Conservation (phyloP, 2,797 vertebrate genomes). For the Tragopan temminckii region DNA sequence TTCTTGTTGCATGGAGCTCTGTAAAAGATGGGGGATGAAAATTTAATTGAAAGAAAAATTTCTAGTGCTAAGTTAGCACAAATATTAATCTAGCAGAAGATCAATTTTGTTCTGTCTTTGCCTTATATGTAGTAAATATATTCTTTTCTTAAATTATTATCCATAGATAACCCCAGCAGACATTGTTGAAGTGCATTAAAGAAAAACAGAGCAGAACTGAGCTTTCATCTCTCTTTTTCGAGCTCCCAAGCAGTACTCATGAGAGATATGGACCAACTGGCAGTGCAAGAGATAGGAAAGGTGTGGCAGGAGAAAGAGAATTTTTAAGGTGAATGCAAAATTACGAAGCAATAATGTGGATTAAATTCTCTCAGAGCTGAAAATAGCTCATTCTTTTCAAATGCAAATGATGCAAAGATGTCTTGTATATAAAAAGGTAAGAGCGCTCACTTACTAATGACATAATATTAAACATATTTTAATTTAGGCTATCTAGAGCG, state of each 20-base stretch:
- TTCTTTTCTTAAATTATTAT: slow-evolving; percentile 67
- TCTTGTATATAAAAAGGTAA: slow-evolving; percentile 73
- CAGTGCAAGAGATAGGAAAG: slow-evolving; percentile 60
- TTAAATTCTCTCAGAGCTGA: slow-evolving; percentile 66
- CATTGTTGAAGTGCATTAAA: slow-evolving; percentile 13
- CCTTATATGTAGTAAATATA: slow-evolving; percentile 35
- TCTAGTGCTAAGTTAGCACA: neutral
- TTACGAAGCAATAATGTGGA: slow-evolving; percentile 64
- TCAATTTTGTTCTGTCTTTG: slow-evolving; percentile 25
- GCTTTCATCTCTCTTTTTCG: slow-evolving; percentile 69
- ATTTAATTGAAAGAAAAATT: neutral
- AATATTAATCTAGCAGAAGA: slow-evolving; percentile 14
- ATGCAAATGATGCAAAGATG: slow-evolving; percentile 79
- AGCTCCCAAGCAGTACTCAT: neutral
- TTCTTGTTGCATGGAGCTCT: neutral
- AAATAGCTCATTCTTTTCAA: slow-evolving; percentile 81
- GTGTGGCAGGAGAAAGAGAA: slow-evolving; percentile 55
- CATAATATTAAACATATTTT: slow-evolving; percentile 59
- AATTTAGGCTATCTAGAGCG: slow-evolving; percentile 66
- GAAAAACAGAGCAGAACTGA: slow-evolving; percentile 46
- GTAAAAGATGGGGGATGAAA: neutral
- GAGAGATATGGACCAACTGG: slow-evolving; percentile 49
- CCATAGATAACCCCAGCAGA: slow-evolving; percentile 58
- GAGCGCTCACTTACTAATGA: slow-evolving; percentile 68
- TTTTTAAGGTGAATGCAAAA: slow-evolving; percentile 73